Evolutionary conservation across 2,113 vertebrate genomes (phyloP).

Genomic region (Alaudala cheleensis): DNA sequence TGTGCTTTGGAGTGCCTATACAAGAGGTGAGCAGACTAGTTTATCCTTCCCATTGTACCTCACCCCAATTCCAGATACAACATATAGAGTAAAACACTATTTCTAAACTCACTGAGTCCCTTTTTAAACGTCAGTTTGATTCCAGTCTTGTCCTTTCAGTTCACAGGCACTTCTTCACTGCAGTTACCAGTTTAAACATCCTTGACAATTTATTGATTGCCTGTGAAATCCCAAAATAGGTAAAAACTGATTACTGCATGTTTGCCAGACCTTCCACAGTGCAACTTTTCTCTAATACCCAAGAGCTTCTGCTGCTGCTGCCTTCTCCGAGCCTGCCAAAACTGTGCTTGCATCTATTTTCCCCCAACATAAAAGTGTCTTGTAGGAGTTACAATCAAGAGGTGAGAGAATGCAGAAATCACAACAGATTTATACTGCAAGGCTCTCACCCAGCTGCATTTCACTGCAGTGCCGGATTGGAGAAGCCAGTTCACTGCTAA

Average conservation of each 20-base stretch:
- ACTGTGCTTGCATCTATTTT: not conserved
- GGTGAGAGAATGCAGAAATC: not conserved
- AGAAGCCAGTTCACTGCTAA: not conserved
- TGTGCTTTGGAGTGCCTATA: not conserved
- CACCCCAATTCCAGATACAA: not conserved
- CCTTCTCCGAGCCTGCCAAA: not conserved
- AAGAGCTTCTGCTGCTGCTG: not conserved
- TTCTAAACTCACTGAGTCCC: not conserved
- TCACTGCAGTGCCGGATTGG: not conserved
- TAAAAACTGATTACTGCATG: not conserved
- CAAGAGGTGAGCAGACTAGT: not conserved
- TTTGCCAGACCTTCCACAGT: not conserved
- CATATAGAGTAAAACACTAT: not conserved
- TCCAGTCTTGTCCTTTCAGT: not conserved
- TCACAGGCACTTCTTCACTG: not conserved
- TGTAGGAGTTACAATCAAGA: not conserved
- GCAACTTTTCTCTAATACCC: not conserved
- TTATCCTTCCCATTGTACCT: not conserved
- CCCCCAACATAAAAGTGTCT: not conserved
- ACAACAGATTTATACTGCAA: not conserved
- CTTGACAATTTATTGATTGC: not conserved
- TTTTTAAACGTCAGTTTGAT: not conserved
- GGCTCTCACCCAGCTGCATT: not conserved
- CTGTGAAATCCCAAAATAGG: not conserved
- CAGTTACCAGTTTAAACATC: not conserved